phyloP scores from a whole-genome alignment of 2,797 vertebrate species.

The Gallinago stenura region DNA sequence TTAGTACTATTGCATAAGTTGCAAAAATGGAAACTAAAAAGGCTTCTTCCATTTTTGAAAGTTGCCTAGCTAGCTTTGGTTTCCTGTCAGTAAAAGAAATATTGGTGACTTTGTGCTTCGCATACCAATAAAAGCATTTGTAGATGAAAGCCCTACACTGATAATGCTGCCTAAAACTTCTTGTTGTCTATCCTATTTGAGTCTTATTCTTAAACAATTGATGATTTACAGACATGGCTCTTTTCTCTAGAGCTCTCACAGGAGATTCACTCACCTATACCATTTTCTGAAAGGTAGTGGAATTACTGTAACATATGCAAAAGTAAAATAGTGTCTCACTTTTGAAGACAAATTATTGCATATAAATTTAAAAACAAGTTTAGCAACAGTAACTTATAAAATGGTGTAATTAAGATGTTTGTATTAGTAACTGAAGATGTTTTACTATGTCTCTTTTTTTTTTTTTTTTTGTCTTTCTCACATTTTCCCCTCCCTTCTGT shows the following conservation, averaged over 20 bases:
- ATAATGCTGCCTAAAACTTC: background rate
- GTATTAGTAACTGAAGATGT: background rate
- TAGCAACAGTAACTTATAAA: background rate
- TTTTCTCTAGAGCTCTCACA: background rate
- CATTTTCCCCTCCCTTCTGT: constrained; percentile 38
- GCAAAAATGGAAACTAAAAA: background rate
- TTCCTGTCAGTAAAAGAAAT: background rate
- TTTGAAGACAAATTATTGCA: background rate
- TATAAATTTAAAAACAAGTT: background rate
- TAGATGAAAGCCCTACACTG: background rate
- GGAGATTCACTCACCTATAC: background rate
- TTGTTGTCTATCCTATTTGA: background rate
- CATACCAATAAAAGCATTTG: background rate
- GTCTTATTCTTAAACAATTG: background rate
- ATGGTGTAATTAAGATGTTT: background rate
- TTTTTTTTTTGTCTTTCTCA: background rate
- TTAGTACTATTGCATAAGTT: background rate
- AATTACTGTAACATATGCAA: background rate
- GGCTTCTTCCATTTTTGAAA: background rate
- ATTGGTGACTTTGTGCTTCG: background rate
- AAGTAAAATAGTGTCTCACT: background rate
- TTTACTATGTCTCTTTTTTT: background rate
- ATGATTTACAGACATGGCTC: background rate
- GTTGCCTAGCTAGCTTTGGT: background rate
- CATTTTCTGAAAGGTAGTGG: background rate